Evolutionary conservation across 1,140 invertebrate species (phyloP).

Genomic region (Zaprionus capensis): DNA sequence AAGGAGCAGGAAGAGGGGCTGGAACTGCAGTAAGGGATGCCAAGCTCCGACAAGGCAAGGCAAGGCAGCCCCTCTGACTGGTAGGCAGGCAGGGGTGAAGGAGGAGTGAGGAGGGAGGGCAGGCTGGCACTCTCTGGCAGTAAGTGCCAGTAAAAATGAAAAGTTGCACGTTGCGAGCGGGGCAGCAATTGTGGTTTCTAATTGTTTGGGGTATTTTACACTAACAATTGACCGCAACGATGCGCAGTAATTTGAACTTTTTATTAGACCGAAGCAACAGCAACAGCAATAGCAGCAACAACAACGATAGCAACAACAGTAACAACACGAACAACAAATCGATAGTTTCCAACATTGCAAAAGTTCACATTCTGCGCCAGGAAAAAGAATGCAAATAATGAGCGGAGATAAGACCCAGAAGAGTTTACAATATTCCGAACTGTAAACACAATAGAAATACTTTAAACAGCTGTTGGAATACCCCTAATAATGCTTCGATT

Average conservation of each 20-base stretch:
- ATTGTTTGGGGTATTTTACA: slow-evolving; percentile 80
- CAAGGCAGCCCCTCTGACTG: neutral
- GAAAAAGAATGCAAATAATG: neutral
- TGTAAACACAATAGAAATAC: neutral
- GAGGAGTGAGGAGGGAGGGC: slow-evolving; percentile 2
- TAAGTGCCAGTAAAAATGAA: slow-evolving; percentile 74
- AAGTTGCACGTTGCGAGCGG: slow-evolving; percentile 57
- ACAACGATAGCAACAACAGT: slow-evolving; percentile 10
- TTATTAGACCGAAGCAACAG: slow-evolving; percentile 17
- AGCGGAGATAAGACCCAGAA: neutral
- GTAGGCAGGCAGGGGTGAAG: neutral
- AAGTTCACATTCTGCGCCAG: neutral
- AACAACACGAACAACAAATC: slow-evolving; percentile 26
- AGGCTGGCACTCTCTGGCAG: slow-evolving; percentile 15
- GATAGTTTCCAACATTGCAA: slow-evolving; percentile 24
- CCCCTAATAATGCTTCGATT: slow-evolving; percentile 1
- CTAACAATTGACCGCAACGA: slow-evolving; percentile 77
- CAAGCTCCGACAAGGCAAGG: neutral
- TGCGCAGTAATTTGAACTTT: slow-evolving; percentile 71
- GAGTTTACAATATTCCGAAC: slow-evolving; percentile 1
- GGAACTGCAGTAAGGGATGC: slow-evolving; percentile 41
- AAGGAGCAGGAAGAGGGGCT: neutral
- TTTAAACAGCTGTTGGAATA: neutral
- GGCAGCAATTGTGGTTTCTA: slow-evolving; percentile 78
- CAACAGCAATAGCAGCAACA: neutral